Percentiles rank a stretch among this genome's conserved stretches.
Evolutionary conservation across 2,888 invertebrate genomes (phyloP).

Genomic region (Acronicta alni): DNA sequence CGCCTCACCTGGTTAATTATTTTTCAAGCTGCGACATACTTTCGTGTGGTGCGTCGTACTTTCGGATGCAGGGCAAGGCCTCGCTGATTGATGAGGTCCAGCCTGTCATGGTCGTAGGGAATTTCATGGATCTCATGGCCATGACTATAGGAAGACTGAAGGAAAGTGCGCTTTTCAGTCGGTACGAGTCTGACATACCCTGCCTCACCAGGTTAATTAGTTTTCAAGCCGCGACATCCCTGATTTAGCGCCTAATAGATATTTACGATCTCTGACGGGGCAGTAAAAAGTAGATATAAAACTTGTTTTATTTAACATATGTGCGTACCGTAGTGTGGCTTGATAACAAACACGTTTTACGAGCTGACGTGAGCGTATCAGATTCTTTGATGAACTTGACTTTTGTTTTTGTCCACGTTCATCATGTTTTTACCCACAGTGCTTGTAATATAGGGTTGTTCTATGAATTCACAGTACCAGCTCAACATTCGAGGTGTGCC

Average conservation of each 20-base stretch:
- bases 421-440: conserved; percentile 11
- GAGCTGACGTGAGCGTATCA: conserved; percentile 36
- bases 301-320: conserved; percentile 56
- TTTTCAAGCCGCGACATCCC: conserved; percentile 30
- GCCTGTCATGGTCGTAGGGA: no score
- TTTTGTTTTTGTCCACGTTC: conserved; percentile 19
- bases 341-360: conserved; percentile 54
- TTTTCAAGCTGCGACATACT: no score
- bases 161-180: no score
- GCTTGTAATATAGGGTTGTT: not conserved
- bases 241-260: conserved; percentile 53
- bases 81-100: no score
- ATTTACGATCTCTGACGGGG: conserved; percentile 50
- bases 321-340: conserved; percentile 29
- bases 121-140: no score
- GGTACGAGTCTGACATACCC: no score
- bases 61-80: no score
- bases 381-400: conserved; percentile 40
- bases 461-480: no score
- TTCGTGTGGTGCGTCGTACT: no score
- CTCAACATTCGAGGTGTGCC: no score
- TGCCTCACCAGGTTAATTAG: conserved; percentile 27
- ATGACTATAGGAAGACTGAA: no score
- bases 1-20: no score
- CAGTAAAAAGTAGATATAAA: conserved; percentile 55